These are phyloP conservation scores for Chlorodrepanis virens DNA, from an alignment of 2,113 vertebrate genomes.

Conservation along the genomic window DNA sequence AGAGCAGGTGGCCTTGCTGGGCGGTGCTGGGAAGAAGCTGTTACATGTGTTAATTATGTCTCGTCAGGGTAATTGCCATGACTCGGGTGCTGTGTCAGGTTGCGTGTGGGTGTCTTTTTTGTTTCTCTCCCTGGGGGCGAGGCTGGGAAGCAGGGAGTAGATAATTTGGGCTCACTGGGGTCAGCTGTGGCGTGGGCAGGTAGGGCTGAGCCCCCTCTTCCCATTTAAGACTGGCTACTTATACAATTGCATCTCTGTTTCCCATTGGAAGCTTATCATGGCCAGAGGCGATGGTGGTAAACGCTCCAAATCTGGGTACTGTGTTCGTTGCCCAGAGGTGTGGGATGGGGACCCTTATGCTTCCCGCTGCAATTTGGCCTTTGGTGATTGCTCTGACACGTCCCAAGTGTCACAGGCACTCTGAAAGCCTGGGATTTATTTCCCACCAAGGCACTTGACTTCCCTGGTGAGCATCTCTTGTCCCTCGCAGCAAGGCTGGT, in stretches of 20 bases:
- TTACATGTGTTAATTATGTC: slow-evolving; percentile 46
- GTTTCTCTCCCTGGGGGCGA: neutral
- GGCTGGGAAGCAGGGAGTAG: neutral
- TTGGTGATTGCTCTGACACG: rapidly evolving
- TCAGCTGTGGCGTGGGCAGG: rapidly evolving
- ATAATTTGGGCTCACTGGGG: neutral
- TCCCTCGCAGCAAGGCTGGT: neutral
- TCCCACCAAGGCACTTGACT: neutral
- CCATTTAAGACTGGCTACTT: neutral
- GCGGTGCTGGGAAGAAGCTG: slow-evolving; percentile 2
- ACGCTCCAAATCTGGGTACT: rapidly evolving
- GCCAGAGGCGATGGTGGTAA: neutral
- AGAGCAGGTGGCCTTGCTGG: neutral
- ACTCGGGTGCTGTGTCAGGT: neutral
- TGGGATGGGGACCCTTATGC: rapidly evolving
- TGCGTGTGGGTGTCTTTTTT: neutral
- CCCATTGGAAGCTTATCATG: rapidly evolving
- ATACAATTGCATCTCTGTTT: rapidly evolving
- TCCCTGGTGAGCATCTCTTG: neutral
- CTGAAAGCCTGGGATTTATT: neutral
- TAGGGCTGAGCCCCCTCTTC: neutral
- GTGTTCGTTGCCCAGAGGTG: neutral
- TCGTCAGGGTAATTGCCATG: slow-evolving; percentile 5
- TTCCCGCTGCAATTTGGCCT: neutral
- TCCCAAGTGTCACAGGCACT: neutral